Conservation (phyloP, 1,140 invertebrate genomes). For the Plodia interpunctella region DNA sequence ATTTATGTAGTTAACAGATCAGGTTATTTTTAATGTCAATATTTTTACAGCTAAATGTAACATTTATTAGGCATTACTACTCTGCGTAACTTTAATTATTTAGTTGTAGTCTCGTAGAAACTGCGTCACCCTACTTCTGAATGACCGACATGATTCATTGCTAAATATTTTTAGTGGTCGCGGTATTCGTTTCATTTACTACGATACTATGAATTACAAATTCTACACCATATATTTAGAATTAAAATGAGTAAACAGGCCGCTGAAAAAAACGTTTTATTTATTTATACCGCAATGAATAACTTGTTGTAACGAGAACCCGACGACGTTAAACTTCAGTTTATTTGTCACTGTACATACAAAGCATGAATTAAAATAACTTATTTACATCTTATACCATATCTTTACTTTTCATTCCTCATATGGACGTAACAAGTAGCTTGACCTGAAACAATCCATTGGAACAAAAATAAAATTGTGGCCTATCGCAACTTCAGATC, state of each 20-base stretch:
- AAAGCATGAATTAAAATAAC: not conserved
- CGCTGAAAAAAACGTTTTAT: constrained; percentile 3
- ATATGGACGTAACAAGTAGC: constrained; percentile 32
- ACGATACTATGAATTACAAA: constrained; percentile 42
- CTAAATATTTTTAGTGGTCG: constrained; percentile 57
- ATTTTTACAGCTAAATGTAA: no score
- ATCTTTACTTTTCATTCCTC: constrained; percentile 6
- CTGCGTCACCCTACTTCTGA: constrained; percentile 52
- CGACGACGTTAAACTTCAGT: not conserved
- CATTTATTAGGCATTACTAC: no score
- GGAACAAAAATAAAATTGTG: constrained; percentile 47
- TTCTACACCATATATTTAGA: constrained; percentile 39
- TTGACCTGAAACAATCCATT: constrained; percentile 37
- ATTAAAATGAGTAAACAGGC: not conserved
- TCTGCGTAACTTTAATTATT: constrained; percentile 27
- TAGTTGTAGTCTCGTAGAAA: constrained; percentile 38
- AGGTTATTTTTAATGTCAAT: no score
- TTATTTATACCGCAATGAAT: constrained; percentile 5
- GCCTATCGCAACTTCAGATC: constrained; percentile 36
- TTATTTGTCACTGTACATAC: not conserved
- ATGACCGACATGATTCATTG: constrained; percentile 56
- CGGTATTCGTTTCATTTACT: constrained; percentile 63
- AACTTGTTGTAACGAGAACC: not conserved
- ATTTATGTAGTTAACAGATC: no score
- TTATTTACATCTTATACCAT: not conserved